Evolutionary conservation across 2,797 vertebrate genomes (phyloP).

Genomic region (Sebastes diploproa): DNA sequence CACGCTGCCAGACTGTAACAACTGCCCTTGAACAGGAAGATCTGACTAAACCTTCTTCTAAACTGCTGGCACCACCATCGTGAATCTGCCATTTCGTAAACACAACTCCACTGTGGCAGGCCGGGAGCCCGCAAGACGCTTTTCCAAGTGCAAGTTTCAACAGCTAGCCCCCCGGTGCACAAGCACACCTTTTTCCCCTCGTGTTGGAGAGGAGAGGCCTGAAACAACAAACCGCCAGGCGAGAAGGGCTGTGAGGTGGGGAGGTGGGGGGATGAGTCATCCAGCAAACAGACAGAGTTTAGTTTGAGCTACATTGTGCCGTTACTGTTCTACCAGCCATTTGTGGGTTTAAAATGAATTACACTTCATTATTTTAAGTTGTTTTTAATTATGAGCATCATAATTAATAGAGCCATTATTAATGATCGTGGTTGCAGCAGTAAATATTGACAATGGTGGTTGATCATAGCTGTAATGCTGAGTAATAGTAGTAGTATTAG

Average conservation of each 20-base stretch:
- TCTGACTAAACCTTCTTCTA: slow-evolving; percentile 31
- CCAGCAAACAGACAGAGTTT: slow-evolving; percentile 48
- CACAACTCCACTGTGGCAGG: slow-evolving; percentile 60
- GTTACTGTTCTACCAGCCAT: slow-evolving; percentile 11
- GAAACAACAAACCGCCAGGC: slow-evolving; percentile 75
- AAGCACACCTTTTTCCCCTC: slow-evolving; percentile 75
- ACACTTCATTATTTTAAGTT: background rate
- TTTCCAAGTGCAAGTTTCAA: slow-evolving; percentile 76
- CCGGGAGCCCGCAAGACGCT: slow-evolving; percentile 40
- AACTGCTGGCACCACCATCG: slow-evolving; percentile 58
- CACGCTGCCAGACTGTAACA: slow-evolving; percentile 13
- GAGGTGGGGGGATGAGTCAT: slow-evolving; percentile 66
- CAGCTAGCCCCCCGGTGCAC: slow-evolving; percentile 58
- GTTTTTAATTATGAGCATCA: slow-evolving; percentile 13
- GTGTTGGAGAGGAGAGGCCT: slow-evolving; percentile 71
- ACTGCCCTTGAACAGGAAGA: slow-evolving; percentile 17
- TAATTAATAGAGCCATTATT: slow-evolving; percentile 13
- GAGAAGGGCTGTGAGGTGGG: slow-evolving; percentile 29
- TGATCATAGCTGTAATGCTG: background rate
- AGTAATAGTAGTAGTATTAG: too few relatives aligned
- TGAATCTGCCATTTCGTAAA: slow-evolving; percentile 67
- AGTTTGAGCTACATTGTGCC: slow-evolving; percentile 37
- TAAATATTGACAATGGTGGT: background rate
- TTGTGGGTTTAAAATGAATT: slow-evolving; percentile 21
- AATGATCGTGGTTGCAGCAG: background rate